Conservation (phyloP, 2,113 vertebrate genomes). For the Coracopsis vasa region DNA sequence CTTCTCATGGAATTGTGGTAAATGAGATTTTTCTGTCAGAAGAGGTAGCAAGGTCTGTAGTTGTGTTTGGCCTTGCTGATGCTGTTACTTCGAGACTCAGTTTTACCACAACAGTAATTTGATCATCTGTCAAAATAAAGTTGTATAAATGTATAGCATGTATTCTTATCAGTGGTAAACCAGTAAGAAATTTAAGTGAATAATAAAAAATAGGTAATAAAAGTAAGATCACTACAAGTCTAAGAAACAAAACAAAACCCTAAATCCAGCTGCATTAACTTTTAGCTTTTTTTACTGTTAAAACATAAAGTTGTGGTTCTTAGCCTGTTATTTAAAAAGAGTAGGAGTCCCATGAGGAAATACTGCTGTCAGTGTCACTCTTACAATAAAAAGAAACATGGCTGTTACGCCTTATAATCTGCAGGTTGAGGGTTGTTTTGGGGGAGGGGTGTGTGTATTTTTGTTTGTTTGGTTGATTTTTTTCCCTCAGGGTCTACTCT, state of each 20-base stretch:
- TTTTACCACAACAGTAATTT: neutral
- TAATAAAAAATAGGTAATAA: neutral
- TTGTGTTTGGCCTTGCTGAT: neutral
- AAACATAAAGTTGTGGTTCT: neutral
- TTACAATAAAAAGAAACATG: neutral
- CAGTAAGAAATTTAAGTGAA: neutral
- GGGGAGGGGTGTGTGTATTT: rapidly evolving
- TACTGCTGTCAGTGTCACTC: neutral
- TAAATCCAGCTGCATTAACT: neutral
- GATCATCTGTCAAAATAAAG: neutral
- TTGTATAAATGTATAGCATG: neutral
- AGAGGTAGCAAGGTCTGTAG: neutral
- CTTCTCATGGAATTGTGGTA: neutral
- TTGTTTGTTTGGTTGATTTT: neutral
- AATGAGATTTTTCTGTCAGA: neutral
- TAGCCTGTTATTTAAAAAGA: neutral
- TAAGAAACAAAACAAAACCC: neutral
- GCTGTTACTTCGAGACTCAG: neutral
- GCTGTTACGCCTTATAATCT: neutral
- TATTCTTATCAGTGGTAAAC: neutral
- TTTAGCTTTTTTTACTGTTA: neutral
- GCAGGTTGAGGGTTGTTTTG: neutral
- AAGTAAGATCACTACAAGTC: neutral
- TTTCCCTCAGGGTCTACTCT: neutral
- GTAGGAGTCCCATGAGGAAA: neutral